A percentile compares a stretch with the other conserved stretches of the same genome.
Evolutionary conservation across 2,113 vertebrate genomes (phyloP).

Genomic region (Chionomys nivalis): DNA sequence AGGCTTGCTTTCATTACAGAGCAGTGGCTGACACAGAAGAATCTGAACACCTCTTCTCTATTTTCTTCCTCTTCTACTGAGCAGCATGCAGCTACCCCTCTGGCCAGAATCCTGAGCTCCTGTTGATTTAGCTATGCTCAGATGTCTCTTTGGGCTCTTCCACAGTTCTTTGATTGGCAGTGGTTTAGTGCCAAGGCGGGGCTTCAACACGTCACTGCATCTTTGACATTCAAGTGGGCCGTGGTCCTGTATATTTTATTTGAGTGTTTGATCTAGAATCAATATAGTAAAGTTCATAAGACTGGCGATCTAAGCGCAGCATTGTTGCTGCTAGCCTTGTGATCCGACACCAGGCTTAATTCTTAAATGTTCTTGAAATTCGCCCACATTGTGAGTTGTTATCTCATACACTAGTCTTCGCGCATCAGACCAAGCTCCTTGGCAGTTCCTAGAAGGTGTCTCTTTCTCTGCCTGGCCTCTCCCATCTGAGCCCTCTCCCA

Average conservation of each 20-base stretch:
- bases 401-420: not conserved
- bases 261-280: too few species aligned
- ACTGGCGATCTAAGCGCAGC: too few species aligned
- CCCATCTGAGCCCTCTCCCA: rapidly evolving
- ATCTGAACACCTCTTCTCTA: not conserved
- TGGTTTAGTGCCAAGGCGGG: too few species aligned
- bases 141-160: not conserved
- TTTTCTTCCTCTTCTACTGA: not conserved
- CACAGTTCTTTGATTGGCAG: not conserved
- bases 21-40: not conserved
- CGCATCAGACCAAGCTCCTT: not conserved
- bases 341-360: not conserved
- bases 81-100: not conserved
- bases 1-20: not conserved
- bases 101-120: not conserved
- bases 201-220: too few species aligned
- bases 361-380: not conserved
- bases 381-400: not conserved
- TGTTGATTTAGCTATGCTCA: not conserved
- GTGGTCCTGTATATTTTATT: not conserved
- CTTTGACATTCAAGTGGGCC: not conserved
- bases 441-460: not conserved
- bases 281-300: too few species aligned
- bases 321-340: not conserved
- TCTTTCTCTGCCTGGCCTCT: not conserved